Base-by-base conservation (phyloP, 2,888 invertebrate species). In the Kuschelorhynchus macadamiae region DNA sequence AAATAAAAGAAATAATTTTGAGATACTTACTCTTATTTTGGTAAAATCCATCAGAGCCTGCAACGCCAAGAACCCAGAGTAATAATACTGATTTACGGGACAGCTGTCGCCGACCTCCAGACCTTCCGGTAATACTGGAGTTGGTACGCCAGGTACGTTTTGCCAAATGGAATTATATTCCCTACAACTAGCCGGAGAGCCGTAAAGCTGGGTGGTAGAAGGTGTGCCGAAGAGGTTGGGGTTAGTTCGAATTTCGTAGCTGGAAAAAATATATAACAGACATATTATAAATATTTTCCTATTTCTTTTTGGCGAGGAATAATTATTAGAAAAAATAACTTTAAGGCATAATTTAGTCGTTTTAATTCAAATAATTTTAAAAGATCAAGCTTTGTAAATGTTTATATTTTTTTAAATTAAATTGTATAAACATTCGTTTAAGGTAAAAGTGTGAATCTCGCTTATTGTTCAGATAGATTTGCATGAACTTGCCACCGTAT, bases 31-130 rank as follows among this genome's bases (percentile, higher is more conserved):
- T 86, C 87, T 88, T 72, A 92, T 91, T 81, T 91, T 91, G 17
- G 91, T 90, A 77, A 87, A 89, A 80, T 92, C 92, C 49, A 92
- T 87, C 14, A 92, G 82, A 16, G 89, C 87, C 81, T 92, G 92
- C 73, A 93, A 81, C 1, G 91, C 90, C 70, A 92, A 81, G 79
- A 92, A 92, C n/a, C 92, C 92, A 0, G 91, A 91, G 79, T 89
- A 90, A 79, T 90, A 90, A 78, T 93, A 93, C 82, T 91, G 89
- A 75, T 92, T 89, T 2, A 90, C 91, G 0, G 92, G 92, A 78
- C 93, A 93, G 5, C 87, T 87, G 69, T 89, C 89, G n/a, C 90
- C 90, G 0, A 87, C 85, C 76, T 91, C 90, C 79, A 91, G 88
- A 2, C 76, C 76, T 18, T 65, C 68, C 50, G 90, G 90, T 11